These are phyloP conservation scores for Poecilia wingei DNA, from an alignment of 2,797 vertebrate species.

Conservation along the genomic window DNA sequence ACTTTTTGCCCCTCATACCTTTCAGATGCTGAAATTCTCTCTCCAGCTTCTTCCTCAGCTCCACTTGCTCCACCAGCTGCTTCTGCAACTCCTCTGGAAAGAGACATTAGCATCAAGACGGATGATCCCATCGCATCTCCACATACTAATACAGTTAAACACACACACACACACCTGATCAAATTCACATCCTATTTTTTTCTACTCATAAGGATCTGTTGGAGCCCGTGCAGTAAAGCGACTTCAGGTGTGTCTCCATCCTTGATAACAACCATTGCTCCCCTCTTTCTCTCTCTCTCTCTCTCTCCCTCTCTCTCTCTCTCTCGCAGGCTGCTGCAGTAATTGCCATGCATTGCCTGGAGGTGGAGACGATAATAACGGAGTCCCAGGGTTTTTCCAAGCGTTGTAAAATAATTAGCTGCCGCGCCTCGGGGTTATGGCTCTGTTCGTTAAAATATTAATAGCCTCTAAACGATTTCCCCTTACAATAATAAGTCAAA, in stretches of 20 bases:
- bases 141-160: neutral
- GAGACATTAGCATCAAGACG: conserved; percentile 1
- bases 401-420: conserved; percentile 86
- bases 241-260: conserved; percentile 64
- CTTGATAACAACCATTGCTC: conserved; percentile 49
- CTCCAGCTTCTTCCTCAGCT: conserved; percentile 96
- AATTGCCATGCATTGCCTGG: conserved; percentile 73
- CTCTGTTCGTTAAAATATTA: conserved; percentile 82
- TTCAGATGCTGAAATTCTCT: conserved; percentile 97
- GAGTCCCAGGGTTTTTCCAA: conserved; percentile 81
- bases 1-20: conserved; percentile 79
- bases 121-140: neutral
- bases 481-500: conserved; percentile 80
- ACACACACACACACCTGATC: neutral
- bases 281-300: neutral
- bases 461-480: conserved; percentile 83
- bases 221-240: conserved; percentile 25
- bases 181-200: conserved; percentile 21
- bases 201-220: conserved; percentile 36
- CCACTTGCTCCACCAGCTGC: conserved; percentile 95
- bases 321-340: conserved; percentile 63
- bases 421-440: conserved; percentile 78
- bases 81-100: conserved; percentile 94
- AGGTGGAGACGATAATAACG: conserved; percentile 78
- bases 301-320: neutral